Evolutionary conservation across 2,113 vertebrate genomes (phyloP).

Genomic region (Actenoides lindsayi): DNA sequence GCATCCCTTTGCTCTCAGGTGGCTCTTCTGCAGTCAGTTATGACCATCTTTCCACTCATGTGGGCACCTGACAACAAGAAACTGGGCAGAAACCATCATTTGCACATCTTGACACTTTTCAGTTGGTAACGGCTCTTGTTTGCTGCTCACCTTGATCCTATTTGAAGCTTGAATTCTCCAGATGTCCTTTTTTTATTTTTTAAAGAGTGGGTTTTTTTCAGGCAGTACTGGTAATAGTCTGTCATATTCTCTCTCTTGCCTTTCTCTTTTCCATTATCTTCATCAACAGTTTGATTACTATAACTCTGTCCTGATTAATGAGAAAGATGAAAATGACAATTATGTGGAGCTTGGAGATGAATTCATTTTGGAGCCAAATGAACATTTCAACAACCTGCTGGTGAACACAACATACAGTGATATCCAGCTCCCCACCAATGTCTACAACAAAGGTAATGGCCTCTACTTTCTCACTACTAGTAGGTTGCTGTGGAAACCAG

Average conservation of each 20-base stretch:
- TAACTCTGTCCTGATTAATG: slow-evolving; percentile 90
- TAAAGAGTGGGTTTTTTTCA: not conserved
- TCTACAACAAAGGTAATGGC: slow-evolving; percentile 91
- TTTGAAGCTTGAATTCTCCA: not conserved
- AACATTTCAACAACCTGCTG: slow-evolving; percentile 89
- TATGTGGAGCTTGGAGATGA: slow-evolving; percentile 86
- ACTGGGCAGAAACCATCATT: not conserved
- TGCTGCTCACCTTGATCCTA: not conserved
- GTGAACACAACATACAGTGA: slow-evolving; percentile 90
- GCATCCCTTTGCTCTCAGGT: not conserved
- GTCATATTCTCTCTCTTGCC: not conserved
- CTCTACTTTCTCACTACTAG: not conserved
- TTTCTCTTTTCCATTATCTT: not conserved
- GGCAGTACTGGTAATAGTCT: not conserved
- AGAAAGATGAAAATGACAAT: slow-evolving; percentile 83
- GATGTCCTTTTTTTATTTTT: not conserved
- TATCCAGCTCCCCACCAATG: slow-evolving; percentile 94
- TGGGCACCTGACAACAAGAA: not conserved
- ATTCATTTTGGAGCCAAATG: slow-evolving; percentile 87
- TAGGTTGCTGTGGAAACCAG: not conserved
- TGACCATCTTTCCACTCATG: not conserved
- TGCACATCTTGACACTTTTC: not conserved
- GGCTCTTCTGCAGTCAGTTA: not conserved
- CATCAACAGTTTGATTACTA: slow-evolving; percentile 89
- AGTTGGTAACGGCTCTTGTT: not conserved